phyloP scores from a whole-genome alignment of 2,113 vertebrate species.

The Misgurnus mizolepis region DNA sequence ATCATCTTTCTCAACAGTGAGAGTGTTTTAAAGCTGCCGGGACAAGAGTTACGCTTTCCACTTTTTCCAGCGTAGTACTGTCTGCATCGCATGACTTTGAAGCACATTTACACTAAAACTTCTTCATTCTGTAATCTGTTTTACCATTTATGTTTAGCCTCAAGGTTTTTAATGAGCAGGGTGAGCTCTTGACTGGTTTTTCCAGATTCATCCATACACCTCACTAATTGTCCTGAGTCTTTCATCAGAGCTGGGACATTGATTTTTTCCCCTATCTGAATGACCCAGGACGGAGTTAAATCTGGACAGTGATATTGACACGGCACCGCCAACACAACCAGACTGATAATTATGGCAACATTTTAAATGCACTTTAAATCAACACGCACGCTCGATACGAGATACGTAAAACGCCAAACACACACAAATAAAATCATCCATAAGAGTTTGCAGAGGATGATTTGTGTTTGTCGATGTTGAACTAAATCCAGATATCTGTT shows the following conservation, averaged over 20 bases:
- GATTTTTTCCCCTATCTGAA: slow-evolving; percentile 6
- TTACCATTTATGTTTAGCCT: neutral
- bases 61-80: no score
- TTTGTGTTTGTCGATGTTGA: neutral
- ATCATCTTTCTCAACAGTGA: no score
- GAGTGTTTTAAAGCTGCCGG: no score
- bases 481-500: no score
- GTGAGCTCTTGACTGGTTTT: neutral
- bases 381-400: slow-evolving; percentile 23
- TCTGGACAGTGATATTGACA: slow-evolving; percentile 18
- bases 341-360: slow-evolving; percentile 28
- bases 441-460: neutral
- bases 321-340: slow-evolving; percentile 2
- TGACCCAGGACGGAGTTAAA: slow-evolving; percentile 13
- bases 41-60: no score
- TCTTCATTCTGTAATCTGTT: neutral
- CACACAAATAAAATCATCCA: slow-evolving; percentile 15
- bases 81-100: no score
- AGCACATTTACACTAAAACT: no score
- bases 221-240: neutral
- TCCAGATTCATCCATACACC: neutral
- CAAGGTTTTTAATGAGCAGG: neutral
- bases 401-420: neutral
- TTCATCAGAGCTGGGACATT: no score
- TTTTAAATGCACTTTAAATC: slow-evolving; percentile 7